Base-by-base conservation (phyloP, 2,113 vertebrate species). In the Alethe castanea region DNA sequence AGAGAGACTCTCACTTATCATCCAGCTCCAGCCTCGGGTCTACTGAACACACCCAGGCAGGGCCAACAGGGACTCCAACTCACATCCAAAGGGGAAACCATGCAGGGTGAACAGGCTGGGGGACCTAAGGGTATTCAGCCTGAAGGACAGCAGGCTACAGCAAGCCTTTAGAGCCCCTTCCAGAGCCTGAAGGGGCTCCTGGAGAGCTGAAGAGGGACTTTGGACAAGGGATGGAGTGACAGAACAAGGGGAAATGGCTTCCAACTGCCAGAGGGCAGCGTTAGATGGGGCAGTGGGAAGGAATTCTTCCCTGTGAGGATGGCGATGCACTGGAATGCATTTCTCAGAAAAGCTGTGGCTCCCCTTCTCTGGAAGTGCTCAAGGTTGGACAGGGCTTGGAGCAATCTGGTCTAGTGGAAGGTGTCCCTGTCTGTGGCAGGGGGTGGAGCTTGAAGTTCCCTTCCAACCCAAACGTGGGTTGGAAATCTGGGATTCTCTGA, bases 281-380 rank as follows among this genome's bases (percentile, higher is more conserved):
- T 0, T 20, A 14, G 28, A n/a, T 38, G 28, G 45, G 28, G 60
- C 1, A 29, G 2, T 22, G 33, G 28, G 53, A 74, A 67, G 61
- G 28, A n/a, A 40, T 29, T 14, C 7, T 25, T 45, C 19, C 11
- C 53, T 67, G 7, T 17, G 24, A 67, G 6, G 19, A 13, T n/a
- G 38, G 6, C 0, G 3, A 81, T n/a, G 19, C 19, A 5, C 28
- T 60, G 40, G 24, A 38, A 60, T 4, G 2, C 5, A 35, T 5
- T n/a, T 25, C 35, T n/a, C n/a, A 74, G 28, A 47, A 38, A 53
- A 89, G 59, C 31, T 44, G 35, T 72, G 42, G 20, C 26, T 89
- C 12, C 24, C 8, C 23, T n/a, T 18, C 28, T 61, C 53, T 60
- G 13, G 11, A 67, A 67, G 24, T 11, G 19, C n/a, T 19, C 38